Base-by-base conservation (phyloP, 2,113 vertebrate genomes). In the Prietella phreatophila region DNA sequence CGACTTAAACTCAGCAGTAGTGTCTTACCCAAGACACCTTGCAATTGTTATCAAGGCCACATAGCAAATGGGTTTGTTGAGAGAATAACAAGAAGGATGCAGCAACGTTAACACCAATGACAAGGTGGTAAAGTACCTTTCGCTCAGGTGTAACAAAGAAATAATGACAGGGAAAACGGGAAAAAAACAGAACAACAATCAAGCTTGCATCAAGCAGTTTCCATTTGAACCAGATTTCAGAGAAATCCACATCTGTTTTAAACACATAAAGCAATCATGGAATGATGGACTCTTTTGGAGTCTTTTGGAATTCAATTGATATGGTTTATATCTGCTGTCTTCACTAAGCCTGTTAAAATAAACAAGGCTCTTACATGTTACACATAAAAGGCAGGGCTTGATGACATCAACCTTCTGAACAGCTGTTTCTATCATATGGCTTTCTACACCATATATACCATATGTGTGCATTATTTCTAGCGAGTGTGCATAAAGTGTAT, bases 1-100 rank as follows among this genome's bases (percentile, higher is more conserved):
- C 69, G 25, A 11, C 22, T 9, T 75, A 75, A 75, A 47, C 71
- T 42, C 39, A 25, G 71, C 36, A 71, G 39, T 5, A 25, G 39
- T 76, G 42, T 47, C 47, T 79, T 79, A 79, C 47, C 75, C 47
- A 79, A 79, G 53, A 53, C 75, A 79, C 27, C 47, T 27, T 53
- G 75, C 25, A n/a, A 53, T 53, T 78, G 9, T 53, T 53, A n/a
- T 14, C 14, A 6, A 79, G 27, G 42, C 47, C 47, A 79, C 75
- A 50, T 1, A 47, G 22, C 39, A n/a, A 53, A 79, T 53, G 25
- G 75, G 47, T 79, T 79, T 79, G 42, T n/a, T 79, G 27, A 79
- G 13, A 79, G 47, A 79, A 79, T 50, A 53, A 53, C 75, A 79
- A 53, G 75, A 79, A 53, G 47, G 47, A 79, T 79, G 75, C 47